Percentiles rank a stretch among this genome's conserved stretches.
These are phyloP conservation scores for Spatulosminthurus flaviceps DNA, from an alignment of 2,888 invertebrate species.

Conservation along the genomic window DNA sequence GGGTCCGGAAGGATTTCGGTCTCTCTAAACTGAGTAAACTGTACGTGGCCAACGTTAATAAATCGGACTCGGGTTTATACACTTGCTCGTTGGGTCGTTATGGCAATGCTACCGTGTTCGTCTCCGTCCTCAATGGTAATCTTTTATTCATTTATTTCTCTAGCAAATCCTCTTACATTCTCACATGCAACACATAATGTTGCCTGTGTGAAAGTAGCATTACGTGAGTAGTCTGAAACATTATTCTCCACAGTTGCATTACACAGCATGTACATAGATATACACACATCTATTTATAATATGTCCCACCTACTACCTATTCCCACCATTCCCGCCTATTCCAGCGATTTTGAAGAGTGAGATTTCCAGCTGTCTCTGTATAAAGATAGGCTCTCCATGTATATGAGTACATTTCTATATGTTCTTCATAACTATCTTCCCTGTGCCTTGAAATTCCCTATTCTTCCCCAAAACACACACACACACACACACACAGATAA, in stretches of 20 bases:
- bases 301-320: too few relatives aligned
- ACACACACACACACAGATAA: too few relatives aligned
- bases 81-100: constrained; percentile 62
- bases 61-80: constrained; percentile 63
- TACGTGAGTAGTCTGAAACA: neutral
- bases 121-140: constrained; percentile 63
- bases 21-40: constrained; percentile 62
- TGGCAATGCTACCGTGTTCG: constrained; percentile 63
- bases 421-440: too few relatives aligned
- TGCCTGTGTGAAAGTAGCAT: neutral
- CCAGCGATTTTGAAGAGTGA: too few relatives aligned
- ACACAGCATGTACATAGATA: neutral
- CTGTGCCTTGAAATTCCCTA: too few relatives aligned
- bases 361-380: too few relatives aligned
- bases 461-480: too few relatives aligned
- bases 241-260: neutral
- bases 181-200: neutral
- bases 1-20: constrained; percentile 62
- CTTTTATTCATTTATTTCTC: constrained; percentile 39
- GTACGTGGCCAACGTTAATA: constrained; percentile 63
- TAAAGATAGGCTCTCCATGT: too few relatives aligned
- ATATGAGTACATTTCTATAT: too few relatives aligned
- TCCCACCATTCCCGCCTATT: too few relatives aligned
- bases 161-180: constrained; percentile 13
- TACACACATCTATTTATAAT: neutral